Percentiles rank a stretch among this genome's conserved stretches.
These are phyloP conservation scores for Acronicta psi DNA, from an alignment of 2,888 invertebrate species.

Conservation along the genomic window DNA sequence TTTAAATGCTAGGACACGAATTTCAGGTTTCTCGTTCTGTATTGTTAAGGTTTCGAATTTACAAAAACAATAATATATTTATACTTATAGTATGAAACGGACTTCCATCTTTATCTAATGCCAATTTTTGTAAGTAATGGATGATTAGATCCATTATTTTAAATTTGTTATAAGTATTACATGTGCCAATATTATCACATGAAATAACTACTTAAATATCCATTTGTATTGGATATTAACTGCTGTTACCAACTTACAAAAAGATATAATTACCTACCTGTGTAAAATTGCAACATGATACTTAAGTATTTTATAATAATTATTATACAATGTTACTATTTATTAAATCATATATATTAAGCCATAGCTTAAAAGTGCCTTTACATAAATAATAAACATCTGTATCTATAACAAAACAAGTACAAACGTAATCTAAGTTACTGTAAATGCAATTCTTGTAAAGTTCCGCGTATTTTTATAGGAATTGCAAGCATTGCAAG, in stretches of 20 bases:
- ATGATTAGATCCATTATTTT: constrained; percentile 25
- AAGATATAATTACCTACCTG: constrained; percentile 14
- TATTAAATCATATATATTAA: constrained; percentile 31
- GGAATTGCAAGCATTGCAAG: constrained; percentile 21
- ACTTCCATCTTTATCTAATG: constrained; percentile 8
- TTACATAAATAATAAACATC: constrained; percentile 23
- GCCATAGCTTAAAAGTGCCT: constrained; percentile 41
- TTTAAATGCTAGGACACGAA: constrained; percentile 28
- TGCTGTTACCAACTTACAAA: constrained; percentile 10
- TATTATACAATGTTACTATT: constrained; percentile 32
- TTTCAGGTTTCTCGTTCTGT: constrained; percentile 26
- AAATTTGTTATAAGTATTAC: constrained; percentile 44
- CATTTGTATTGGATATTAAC: constrained; percentile 17
- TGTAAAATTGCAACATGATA: constrained; percentile 22
- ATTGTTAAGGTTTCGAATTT: constrained; percentile 23
- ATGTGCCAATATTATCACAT: constrained; percentile 42
- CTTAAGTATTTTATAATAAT: constrained; percentile 40
- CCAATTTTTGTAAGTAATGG: constrained; percentile 14
- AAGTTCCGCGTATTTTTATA: constrained; percentile 26
- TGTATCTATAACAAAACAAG: constrained; percentile 33
- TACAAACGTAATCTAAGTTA: constrained; percentile 51
- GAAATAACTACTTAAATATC: constrained; percentile 38
- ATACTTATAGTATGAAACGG: background rate
- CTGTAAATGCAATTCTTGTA: constrained; percentile 30
- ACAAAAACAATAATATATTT: constrained; percentile 8